Evolutionary conservation across 2,888 invertebrate genomes (phyloP), one percentile per base, ranked within the genome.

Genomic region (Amblyjoppa proteus): DNA sequence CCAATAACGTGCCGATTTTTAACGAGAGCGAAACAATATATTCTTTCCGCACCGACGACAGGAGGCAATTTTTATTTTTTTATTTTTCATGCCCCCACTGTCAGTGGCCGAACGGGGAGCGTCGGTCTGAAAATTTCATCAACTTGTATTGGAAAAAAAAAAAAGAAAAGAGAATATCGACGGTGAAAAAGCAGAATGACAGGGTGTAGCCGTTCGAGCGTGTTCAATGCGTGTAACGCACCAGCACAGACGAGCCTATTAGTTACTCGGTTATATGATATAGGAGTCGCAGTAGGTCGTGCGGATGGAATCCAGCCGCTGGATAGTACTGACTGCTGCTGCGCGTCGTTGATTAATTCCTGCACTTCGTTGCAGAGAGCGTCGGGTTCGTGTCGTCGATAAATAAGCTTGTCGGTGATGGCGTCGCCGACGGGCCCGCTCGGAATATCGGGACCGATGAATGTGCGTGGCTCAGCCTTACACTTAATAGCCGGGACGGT

Each of bases 291-390:
- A 31, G 25, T 68, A 20, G 70, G 31, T 81, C 69, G 81, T 49
- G 68, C 74, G 79, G 28, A 64, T 64, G n/a, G 69, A 70, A 77
- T 41, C 75, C 45, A 16, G 58, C 51, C 53, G 70, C 68, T 31
- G 77, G 41, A 64, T 51, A 53, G 41, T 61, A 20, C 61, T 61
- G 64, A 64, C 64, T 68, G 66, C 64, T 53, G 83, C 53, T 66
- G 78, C 81, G 41, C 83, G 81, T 87, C 85, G 85, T 87, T 88
- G 88, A 89, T 88, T 89, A 88, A 89, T 89, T 87, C 77, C 80
- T 85, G 86, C 87, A 88, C 87, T 89, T 87, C 84, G 85, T 87
- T 81, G 81, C 86, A 88, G 86, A 74, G 83, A 75, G 83, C 84
- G 81, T 80, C 74, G 80, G 83, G 84, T 86, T 85, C 84, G 86